These are phyloP conservation scores for Coptodon bakossiorum DNA, from an alignment of 2,113 vertebrate species.

Conservation along the genomic window DNA sequence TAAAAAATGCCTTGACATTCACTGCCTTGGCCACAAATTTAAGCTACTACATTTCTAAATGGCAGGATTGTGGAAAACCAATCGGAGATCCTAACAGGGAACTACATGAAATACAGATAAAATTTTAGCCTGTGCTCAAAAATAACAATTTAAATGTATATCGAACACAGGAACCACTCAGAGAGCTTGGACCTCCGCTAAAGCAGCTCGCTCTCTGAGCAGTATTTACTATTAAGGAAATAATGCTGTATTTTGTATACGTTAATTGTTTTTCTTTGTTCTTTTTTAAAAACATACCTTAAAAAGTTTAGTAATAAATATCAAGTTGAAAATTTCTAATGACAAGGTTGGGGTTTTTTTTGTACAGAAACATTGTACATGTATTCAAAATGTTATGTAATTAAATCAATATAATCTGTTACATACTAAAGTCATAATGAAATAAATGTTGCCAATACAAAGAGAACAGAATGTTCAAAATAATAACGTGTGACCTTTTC, in stretches of 20 bases:
- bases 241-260: neutral
- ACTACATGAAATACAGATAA: neutral
- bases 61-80: neutral
- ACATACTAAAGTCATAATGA: neutral
- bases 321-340: neutral
- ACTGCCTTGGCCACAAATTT: neutral
- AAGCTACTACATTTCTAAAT: neutral
- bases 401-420: neutral
- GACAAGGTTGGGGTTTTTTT: fast-evolving
- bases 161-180: neutral
- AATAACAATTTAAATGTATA: neutral
- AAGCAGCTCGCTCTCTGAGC: neutral
- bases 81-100: neutral
- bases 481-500: neutral
- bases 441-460: neutral
- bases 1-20: neutral
- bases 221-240: neutral
- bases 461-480: neutral
- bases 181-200: neutral
- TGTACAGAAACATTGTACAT: neutral
- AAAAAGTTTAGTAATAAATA: neutral
- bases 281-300: neutral
- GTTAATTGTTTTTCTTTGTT: neutral
- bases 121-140: neutral
- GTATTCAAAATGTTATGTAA: neutral